Evolutionary conservation across 1,140 invertebrate species (phyloP), one percentile per base, ranked within the genome.

Genomic region (Zaprionus kolodkinae): DNA sequence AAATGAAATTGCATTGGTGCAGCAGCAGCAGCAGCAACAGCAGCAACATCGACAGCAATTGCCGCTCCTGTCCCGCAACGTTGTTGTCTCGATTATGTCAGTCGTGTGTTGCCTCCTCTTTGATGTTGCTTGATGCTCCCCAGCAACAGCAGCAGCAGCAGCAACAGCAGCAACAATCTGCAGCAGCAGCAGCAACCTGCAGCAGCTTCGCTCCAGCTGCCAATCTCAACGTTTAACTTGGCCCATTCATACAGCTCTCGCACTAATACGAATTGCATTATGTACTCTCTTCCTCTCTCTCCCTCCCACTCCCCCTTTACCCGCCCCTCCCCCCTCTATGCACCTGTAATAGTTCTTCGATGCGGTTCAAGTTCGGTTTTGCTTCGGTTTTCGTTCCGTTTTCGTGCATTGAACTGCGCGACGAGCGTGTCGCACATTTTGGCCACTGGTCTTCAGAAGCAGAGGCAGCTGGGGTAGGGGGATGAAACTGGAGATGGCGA

Each of bases 71-170:
- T 52, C 59, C 73, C 25, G 68, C 68, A 55, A 45, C 60, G 79
- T 83, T 81, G 84, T 88, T 87, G 83, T 80, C 84, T 87, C 83
- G 83, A 87, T 87, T 87, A 87, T 87, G 83, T 88, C 83, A 87
- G 83, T 83, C 79, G 79, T 77, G 84, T 82, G 79, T 87, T 79
- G 79, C 83, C 83, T 87, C 83, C 83, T 74, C 83, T 87, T 87
- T 81, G 83, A 87, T 87, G 83, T 87, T 83, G 73, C 50, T 71
- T 52, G 57, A 50, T 70, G 57, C 64, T 40, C 21, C 50, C 27
- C 68, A 61, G 67, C 73, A 63, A 56, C 62, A 62, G 40, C 65
- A 63, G 48, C 43, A 63, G 48, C 67, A 68, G n/a, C 71, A 63
- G 15, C 40, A 45, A 30, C 60, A 50, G 35, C 40, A 55, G 43